phyloP scores from a whole-genome alignment of 2,113 vertebrate species.

The Phalacrocorax carbo region DNA sequence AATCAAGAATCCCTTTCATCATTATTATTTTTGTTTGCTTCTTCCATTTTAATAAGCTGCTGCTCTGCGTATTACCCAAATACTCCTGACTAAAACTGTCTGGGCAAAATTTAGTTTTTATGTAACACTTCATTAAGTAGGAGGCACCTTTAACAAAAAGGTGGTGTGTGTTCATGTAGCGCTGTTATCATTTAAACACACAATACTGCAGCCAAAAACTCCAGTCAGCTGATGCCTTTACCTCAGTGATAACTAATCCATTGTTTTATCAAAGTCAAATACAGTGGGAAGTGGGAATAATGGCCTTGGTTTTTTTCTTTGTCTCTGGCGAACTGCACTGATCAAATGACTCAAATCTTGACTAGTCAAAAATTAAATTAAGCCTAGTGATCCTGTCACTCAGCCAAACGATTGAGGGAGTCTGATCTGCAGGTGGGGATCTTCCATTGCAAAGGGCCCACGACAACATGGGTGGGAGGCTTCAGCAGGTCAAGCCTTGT shows the following conservation, averaged over 20 bases:
- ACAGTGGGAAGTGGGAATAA: background rate
- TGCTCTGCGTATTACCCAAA: background rate
- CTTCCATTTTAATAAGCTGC: background rate
- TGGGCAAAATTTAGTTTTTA: background rate
- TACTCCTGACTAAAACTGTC: background rate
- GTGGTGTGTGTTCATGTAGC: background rate
- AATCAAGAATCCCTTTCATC: background rate
- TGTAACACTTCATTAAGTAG: background rate
- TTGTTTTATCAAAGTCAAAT: slow-evolving; percentile 10
- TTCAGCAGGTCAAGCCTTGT: background rate
- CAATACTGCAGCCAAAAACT: background rate
- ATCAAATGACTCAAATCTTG: background rate
- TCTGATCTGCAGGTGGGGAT: background rate
- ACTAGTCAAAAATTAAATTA: background rate
- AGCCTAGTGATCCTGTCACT: background rate
- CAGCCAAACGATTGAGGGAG: fast-evolving
- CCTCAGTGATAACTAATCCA: background rate
- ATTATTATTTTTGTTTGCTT: background rate
- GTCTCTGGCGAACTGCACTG: background rate
- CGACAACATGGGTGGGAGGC: background rate
- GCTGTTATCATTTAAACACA: background rate
- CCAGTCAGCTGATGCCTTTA: background rate
- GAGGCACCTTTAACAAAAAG: background rate
- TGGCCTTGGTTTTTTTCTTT: background rate
- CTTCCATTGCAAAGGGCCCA: background rate